Percentiles rank a stretch among this genome's conserved stretches.
Evolutionary conservation across 64 coral and sea anemone genomes (phyloP).

Genomic region (Orbicella faveolata): DNA sequence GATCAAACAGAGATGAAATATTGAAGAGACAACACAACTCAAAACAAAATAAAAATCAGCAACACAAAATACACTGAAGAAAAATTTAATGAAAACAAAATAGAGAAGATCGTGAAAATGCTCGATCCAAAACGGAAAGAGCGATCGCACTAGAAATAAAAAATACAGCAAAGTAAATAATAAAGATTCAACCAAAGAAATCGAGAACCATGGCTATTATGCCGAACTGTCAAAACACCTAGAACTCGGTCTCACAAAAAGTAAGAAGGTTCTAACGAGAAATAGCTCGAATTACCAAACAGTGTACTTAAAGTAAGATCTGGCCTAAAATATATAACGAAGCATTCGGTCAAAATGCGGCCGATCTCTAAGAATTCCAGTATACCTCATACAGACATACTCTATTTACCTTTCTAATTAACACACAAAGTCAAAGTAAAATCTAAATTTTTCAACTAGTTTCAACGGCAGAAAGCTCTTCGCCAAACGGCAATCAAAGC

Average conservation of each 20-base stretch:
- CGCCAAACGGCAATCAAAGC: conserved; percentile 29
- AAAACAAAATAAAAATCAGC: conserved; percentile 33
- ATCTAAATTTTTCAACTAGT: conserved; percentile 74
- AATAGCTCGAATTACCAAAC: conserved; percentile 58
- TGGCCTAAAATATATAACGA: conserved; percentile 28
- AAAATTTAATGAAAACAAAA: conserved; percentile 56
- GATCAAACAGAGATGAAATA: conserved; percentile 33
- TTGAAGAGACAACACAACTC: conserved; percentile 5
- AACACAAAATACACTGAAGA: conserved; percentile 33
- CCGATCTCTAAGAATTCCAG: conserved; percentile 58
- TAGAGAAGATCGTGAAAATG: conserved; percentile 8
- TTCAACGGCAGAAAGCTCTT: conserved; percentile 54
- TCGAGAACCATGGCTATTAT: conserved; percentile 18
- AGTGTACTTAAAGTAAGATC: conserved; percentile 17
- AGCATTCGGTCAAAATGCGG: conserved; percentile 15
- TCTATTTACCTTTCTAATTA: conserved; percentile 89
- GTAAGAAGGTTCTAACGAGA: conserved; percentile 30
- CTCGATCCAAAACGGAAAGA: conserved; percentile 36
- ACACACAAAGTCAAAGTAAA: conserved; percentile 85
- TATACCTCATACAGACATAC: conserved; percentile 60
- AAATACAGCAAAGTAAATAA: conserved; percentile 48
- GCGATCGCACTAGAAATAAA: conserved; percentile 27
- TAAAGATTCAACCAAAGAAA: conserved; percentile 34
- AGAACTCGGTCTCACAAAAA: conserved; percentile 36
- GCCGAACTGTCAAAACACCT: conserved; percentile 40